These are phyloP conservation scores for Pseudochirops corinnae DNA, from an alignment of 2,797 vertebrate genomes.

Conservation along the genomic window DNA sequence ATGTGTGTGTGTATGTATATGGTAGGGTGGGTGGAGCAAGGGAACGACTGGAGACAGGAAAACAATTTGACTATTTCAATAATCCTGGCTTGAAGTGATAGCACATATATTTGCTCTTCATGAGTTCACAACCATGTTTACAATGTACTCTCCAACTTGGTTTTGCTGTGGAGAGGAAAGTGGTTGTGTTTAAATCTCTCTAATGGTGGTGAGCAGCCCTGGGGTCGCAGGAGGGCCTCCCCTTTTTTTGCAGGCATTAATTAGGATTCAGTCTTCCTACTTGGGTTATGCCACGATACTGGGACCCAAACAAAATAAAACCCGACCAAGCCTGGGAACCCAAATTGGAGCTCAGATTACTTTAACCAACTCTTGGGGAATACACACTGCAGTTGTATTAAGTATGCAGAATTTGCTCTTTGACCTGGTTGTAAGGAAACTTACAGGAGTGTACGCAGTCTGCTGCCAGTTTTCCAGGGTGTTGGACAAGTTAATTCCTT, in stretches of 20 bases:
- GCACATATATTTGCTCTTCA: background rate
- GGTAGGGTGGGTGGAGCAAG: background rate
- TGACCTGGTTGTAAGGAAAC: constrained; percentile 70
- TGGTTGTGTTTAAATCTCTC: constrained; percentile 54
- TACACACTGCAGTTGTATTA: constrained; percentile 61
- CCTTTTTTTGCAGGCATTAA: constrained; percentile 63
- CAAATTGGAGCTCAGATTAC: constrained; percentile 73
- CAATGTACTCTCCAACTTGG: background rate
- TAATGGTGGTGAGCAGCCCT: constrained; percentile 54
- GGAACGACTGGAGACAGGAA: background rate
- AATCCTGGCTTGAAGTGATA: background rate
- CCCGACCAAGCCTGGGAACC: constrained; percentile 58
- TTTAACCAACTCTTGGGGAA: constrained; percentile 63
- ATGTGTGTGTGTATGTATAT: background rate
- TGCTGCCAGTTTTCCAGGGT: constrained; percentile 61
- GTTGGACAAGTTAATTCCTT: constrained; percentile 54
- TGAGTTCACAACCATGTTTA: background rate
- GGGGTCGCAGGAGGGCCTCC: constrained; percentile 15
- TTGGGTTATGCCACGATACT: constrained; percentile 51
- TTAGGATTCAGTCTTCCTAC: constrained; percentile 53
- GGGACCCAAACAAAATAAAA: constrained; percentile 79
- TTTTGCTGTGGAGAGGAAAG: constrained; percentile 29
- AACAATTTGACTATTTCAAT: background rate
- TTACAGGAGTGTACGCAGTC: constrained; percentile 11
- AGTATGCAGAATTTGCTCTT: constrained; percentile 65